Conservation (phyloP, 1,140 invertebrate genomes). For the Pseudomyrmex gracilis region DNA sequence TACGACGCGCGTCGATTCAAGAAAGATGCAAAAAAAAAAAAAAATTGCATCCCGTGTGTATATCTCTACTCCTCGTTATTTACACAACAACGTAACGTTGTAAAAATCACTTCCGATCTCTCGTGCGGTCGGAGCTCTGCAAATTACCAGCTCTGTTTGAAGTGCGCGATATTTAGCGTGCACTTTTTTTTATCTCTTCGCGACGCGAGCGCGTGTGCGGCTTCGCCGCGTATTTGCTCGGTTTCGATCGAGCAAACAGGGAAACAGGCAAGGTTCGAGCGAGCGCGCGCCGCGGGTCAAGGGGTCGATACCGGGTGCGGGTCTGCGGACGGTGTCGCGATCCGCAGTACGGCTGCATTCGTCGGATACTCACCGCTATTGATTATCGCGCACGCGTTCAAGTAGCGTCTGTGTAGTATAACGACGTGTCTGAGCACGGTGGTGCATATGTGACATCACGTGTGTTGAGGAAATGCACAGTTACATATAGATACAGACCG, state of each 20-base stretch:
- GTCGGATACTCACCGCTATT: conserved; percentile 5
- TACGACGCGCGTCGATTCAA: too few relatives aligned
- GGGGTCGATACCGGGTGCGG: conserved; percentile 32
- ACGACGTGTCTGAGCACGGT: background rate
- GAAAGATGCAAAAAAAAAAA: too few relatives aligned
- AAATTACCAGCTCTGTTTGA: background rate
- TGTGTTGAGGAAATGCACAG: background rate
- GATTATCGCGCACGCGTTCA: conserved; percentile 12
- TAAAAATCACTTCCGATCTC: background rate
- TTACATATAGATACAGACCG: background rate
- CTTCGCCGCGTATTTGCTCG: conserved; percentile 16
- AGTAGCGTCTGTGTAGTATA: background rate
- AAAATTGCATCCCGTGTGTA: too few relatives aligned
- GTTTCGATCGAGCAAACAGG: conserved; percentile 37
- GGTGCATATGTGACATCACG: background rate
- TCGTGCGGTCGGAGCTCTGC: background rate
- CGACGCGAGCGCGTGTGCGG: background rate
- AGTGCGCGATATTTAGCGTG: background rate
- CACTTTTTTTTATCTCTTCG: background rate
- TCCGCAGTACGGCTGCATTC: conserved; percentile 26
- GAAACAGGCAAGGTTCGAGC: background rate
- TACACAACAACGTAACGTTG: background rate
- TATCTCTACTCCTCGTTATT: background rate
- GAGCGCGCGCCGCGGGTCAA: conserved; percentile 5
- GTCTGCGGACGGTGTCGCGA: conserved; percentile 23